A percentile compares a stretch with the other conserved stretches of the same genome.
These are phyloP conservation scores for Charina bottae DNA, from an alignment of 2,113 vertebrate genomes.

Conservation along the genomic window DNA sequence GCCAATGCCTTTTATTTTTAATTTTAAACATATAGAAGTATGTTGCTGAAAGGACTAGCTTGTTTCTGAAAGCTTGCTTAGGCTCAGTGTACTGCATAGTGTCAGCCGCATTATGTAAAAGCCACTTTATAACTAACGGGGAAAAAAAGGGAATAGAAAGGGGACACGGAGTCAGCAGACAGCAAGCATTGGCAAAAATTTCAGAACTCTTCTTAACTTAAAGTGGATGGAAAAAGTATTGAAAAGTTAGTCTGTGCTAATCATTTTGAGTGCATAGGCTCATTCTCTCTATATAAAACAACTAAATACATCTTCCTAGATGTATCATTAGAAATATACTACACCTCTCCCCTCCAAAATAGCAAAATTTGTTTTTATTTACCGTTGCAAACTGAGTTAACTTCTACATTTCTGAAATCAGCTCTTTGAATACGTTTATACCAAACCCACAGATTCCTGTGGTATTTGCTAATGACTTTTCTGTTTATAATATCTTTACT, in stretches of 20 bases:
- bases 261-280: not conserved
- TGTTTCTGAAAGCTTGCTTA: not conserved
- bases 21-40: not conserved
- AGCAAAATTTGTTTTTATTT: accelerated
- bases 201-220: not conserved
- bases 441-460: conserved; percentile 41
- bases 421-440: conserved; percentile 47
- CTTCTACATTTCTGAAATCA: conserved; percentile 39
- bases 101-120: not conserved
- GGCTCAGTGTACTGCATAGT: not conserved
- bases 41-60: not conserved
- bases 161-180: not conserved
- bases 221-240: not conserved
- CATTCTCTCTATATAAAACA: not conserved
- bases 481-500: conserved; percentile 29
- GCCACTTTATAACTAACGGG: not conserved
- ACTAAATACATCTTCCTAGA: not conserved
- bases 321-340: not conserved
- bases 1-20: not conserved
- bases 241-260: not conserved
- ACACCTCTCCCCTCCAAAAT: not conserved
- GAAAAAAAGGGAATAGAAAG: not conserved
- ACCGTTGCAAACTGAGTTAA: conserved; percentile 36
- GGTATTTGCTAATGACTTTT: conserved; percentile 1
- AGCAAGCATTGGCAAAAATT: not conserved